These are phyloP conservation scores for Zelostemma sp. DNA, from an alignment of 1,140 invertebrate genomes.

Conservation along the genomic window DNA sequence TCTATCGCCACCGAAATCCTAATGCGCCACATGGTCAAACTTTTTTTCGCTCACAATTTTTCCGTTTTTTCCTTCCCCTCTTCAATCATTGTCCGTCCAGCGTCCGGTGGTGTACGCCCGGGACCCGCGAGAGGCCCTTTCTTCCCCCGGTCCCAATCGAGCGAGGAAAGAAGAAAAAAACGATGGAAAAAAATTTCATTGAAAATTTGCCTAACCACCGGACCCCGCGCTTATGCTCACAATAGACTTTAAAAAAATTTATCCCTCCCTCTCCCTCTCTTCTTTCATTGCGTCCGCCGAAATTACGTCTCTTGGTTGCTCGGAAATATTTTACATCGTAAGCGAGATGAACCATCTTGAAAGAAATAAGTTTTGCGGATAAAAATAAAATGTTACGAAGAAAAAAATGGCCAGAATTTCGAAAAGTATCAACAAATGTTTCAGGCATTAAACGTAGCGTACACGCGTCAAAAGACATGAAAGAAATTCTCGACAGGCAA, in stretches of 20 bases:
- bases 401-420: too few relatives aligned
- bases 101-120: constrained; percentile 53
- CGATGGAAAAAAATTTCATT: constrained; percentile 57
- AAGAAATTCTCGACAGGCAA: constrained; percentile 42
- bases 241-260: constrained; percentile 34
- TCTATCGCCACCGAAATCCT: not conserved
- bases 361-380: not conserved
- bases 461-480: constrained; percentile 30
- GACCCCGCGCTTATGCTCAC: constrained; percentile 24
- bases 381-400: not conserved
- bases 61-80: constrained; percentile 45
- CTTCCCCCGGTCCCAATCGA: constrained; percentile 21
- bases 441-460: constrained; percentile 18
- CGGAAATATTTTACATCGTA: too few relatives aligned
- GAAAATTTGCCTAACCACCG: constrained; percentile 65
- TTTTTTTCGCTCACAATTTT: constrained; percentile 43
- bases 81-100: constrained; percentile 55
- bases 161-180: constrained; percentile 34
- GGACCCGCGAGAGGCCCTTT: constrained; percentile 33
- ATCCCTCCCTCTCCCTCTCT: constrained; percentile 6
- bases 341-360: too few relatives aligned
- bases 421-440: not conserved
- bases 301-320: constrained; percentile 10
- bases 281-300: constrained; percentile 14
- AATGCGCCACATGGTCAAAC: constrained; percentile 17